Evolutionary conservation across 1,140 invertebrate genomes (phyloP).

Genomic region (Microplitis mediator): DNA sequence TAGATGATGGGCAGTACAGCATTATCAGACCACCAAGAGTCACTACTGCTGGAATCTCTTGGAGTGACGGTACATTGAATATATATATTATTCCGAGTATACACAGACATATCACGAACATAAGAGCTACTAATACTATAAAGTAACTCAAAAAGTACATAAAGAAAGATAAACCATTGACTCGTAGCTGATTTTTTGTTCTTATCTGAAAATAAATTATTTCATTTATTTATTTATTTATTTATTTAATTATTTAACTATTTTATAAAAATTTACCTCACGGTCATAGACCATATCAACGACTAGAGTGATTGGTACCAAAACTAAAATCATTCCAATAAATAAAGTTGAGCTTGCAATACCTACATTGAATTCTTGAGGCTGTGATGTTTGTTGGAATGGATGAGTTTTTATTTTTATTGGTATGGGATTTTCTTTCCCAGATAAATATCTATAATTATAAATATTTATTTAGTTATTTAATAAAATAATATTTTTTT

Average conservation of each 20-base stretch:
- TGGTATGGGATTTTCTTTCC: conserved; percentile 42
- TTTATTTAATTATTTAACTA: conserved; percentile 11
- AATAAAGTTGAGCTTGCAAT: conserved; percentile 74
- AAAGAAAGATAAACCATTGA: conserved; percentile 78
- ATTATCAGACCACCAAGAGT: conserved; percentile 72
- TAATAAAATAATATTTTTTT: background rate
- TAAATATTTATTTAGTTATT: background rate
- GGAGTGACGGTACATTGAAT: conserved; percentile 72
- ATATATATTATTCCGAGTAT: conserved; percentile 72
- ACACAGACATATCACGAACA: conserved; percentile 71
- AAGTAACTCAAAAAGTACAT: conserved; percentile 83
- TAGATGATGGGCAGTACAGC: conserved; percentile 75
- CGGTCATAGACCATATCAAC: conserved; percentile 84
- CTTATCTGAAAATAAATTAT: conserved; percentile 70
- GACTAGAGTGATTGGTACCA: conserved; percentile 76
- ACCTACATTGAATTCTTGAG: conserved; percentile 73
- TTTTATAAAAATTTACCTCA: conserved; percentile 67
- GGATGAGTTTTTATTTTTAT: conserved; percentile 69
- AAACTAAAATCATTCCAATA: conserved; percentile 79
- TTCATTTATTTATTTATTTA: conserved; percentile 7
- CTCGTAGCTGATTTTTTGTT: conserved; percentile 80
- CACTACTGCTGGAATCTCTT: conserved; percentile 71
- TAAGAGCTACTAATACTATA: conserved; percentile 72
- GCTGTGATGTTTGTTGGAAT: conserved; percentile 73
- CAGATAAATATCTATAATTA: conserved; percentile 41